These are phyloP conservation scores for Caranx melampygus DNA, from an alignment of 2,113 vertebrate species.

Conservation along the genomic window DNA sequence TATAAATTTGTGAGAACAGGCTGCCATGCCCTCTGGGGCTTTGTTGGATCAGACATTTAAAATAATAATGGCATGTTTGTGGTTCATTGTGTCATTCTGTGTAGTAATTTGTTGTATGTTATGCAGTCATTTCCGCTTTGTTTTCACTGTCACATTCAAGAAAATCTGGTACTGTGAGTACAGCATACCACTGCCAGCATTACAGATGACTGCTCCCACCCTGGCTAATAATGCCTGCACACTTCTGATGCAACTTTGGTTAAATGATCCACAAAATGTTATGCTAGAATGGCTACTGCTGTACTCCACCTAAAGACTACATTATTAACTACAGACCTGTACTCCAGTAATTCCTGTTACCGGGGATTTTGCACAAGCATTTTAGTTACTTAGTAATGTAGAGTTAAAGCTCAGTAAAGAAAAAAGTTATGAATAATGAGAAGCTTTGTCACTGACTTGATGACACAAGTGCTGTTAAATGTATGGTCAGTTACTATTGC, in stretches of 20 bases:
- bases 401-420: not conserved
- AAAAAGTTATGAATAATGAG: not conserved
- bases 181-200: constrained; percentile 19
- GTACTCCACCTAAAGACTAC: constrained; percentile 25
- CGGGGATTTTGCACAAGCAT: not conserved
- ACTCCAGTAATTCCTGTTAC: constrained; percentile 17
- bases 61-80: constrained; percentile 37
- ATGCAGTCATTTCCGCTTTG: constrained; percentile 40
- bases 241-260: constrained; percentile 15
- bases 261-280: constrained; percentile 34
- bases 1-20: constrained; percentile 21
- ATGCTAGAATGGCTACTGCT: constrained; percentile 35
- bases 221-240: not conserved
- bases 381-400: constrained; percentile 5
- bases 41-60: constrained; percentile 50
- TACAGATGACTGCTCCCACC: constrained; percentile 29
- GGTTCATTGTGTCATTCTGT: constrained; percentile 56
- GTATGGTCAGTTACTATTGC: not conserved
- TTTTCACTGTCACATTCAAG: constrained; percentile 27
- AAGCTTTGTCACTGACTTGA: not conserved
- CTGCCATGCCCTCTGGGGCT: constrained; percentile 8
- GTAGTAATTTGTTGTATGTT: constrained; percentile 26
- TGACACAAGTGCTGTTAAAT: not conserved
- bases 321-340: constrained; percentile 4
- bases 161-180: constrained; percentile 26